A percentile compares a stretch with the other conserved stretches of the same genome.
phyloP scores from a whole-genome alignment of 2,797 vertebrate species.

The Serranus cabrilla region DNA sequence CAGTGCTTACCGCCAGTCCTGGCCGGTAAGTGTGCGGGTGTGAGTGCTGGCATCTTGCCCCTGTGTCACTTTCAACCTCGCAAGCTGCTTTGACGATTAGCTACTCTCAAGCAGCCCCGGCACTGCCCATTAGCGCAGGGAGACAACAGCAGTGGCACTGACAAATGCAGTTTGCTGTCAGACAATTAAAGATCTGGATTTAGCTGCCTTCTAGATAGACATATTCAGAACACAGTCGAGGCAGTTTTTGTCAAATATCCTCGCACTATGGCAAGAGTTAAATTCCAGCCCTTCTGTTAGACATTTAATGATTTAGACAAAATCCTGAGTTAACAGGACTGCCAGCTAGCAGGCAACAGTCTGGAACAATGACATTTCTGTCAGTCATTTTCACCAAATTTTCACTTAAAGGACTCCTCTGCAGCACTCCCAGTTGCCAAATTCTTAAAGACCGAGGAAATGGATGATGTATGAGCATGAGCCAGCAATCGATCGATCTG shows the following conservation, averaged over 20 bases:
- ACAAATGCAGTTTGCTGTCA: constrained; percentile 61
- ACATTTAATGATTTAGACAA: constrained; percentile 54
- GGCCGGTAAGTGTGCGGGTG: constrained; percentile 61
- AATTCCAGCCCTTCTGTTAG: constrained; percentile 52
- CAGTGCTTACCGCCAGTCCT: constrained; percentile 50
- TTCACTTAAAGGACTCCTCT: constrained; percentile 48
- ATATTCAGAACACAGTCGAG: constrained; percentile 23
- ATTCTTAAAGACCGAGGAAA: constrained; percentile 61
- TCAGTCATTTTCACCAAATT: constrained; percentile 60
- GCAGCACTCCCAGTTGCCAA: constrained; percentile 60
- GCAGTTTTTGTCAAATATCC: constrained; percentile 38
- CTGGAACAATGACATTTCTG: constrained; percentile 53
- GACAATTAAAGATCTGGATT: constrained; percentile 52
- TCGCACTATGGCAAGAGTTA: constrained; percentile 27
- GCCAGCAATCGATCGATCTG: constrained; percentile 69
- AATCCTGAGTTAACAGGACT: constrained; percentile 41
- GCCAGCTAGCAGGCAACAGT: constrained; percentile 37
- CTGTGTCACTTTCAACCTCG: constrained; percentile 71
- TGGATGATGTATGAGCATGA: constrained; percentile 75
- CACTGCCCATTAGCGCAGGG: constrained; percentile 61
- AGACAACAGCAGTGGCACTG: constrained; percentile 58
- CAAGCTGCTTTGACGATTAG: constrained; percentile 73
- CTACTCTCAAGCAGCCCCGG: constrained; percentile 53
- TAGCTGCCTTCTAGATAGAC: constrained; percentile 40
- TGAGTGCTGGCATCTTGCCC: constrained; percentile 71